These are phyloP conservation scores for Cyclura pinguis DNA, from an alignment of 2,797 vertebrate genomes.

Conservation along the genomic window DNA sequence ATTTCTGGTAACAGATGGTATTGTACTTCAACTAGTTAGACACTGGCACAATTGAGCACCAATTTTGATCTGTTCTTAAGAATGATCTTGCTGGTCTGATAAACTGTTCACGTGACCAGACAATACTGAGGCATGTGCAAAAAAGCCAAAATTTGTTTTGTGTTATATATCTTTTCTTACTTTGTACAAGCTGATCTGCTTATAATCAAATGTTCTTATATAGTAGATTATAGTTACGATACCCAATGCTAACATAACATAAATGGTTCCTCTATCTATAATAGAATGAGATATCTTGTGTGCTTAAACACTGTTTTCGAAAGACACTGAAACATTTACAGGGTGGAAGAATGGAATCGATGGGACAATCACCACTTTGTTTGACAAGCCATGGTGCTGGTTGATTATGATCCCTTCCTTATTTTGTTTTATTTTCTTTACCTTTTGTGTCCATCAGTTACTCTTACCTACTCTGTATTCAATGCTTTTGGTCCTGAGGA, in stretches of 20 bases:
- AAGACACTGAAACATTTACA: background rate
- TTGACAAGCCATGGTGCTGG: background rate
- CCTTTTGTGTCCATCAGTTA: background rate
- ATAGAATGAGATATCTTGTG: background rate
- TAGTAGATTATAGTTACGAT: background rate
- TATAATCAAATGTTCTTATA: background rate
- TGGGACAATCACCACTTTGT: background rate
- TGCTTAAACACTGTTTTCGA: background rate
- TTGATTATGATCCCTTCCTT: background rate
- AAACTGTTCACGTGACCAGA: slow-evolving; percentile 9
- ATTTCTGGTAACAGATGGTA: background rate
- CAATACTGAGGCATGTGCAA: background rate
- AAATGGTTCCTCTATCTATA: background rate
- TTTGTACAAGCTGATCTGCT: background rate
- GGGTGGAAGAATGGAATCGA: background rate
- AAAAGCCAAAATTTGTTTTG: background rate
- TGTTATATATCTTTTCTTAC: background rate
- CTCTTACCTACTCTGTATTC: slow-evolving; percentile 3
- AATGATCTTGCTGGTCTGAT: background rate
- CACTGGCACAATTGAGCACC: background rate
- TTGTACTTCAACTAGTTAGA: background rate
- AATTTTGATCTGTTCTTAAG: background rate
- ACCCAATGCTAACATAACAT: background rate
- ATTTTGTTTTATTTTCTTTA: slow-evolving; percentile 12
- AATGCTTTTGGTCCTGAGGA: slow-evolving; percentile 18